Conservation (phyloP, 1,140 invertebrate genomes). For the Fopius arisanus region DNA sequence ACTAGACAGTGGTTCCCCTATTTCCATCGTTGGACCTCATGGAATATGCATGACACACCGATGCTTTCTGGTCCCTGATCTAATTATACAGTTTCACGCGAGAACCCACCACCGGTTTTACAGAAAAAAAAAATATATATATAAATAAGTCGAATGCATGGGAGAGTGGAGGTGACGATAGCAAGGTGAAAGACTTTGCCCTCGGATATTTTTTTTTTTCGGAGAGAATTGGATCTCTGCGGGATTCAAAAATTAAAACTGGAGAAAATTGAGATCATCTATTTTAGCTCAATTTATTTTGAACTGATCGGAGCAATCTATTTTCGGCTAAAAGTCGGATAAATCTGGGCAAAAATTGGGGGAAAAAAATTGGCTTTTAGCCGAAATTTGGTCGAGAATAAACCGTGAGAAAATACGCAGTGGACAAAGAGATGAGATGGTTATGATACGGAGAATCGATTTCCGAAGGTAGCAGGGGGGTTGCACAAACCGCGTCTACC, state of each 20-base stretch:
- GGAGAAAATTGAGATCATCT: no score
- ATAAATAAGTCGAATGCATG: not conserved
- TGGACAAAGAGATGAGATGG: not conserved
- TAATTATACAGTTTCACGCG: conserved; percentile 59
- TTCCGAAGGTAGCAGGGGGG: conserved; percentile 7
- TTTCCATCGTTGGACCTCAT: conserved; percentile 42
- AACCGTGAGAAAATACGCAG: no score
- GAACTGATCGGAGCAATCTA: no score
- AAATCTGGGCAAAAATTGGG: no score
- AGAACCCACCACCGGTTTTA: conserved; percentile 31
- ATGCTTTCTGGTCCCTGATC: conserved; percentile 55
- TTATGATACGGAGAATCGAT: conserved; percentile 21
- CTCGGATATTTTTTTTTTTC: no score
- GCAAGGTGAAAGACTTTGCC: no score
- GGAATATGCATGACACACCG: conserved; percentile 61
- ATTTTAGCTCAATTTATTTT: no score
- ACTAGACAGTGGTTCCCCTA: not conserved
- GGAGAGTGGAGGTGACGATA: not conserved
- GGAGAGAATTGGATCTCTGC: no score
- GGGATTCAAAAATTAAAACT: no score
- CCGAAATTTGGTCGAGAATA: no score
- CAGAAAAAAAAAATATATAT: not conserved
- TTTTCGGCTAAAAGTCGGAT: no score
- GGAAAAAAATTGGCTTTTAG: no score
- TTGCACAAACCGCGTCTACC: conserved; percentile 31